Evolutionary conservation across 2,888 invertebrate genomes (phyloP).

Genomic region (Drosophila pegasa): DNA sequence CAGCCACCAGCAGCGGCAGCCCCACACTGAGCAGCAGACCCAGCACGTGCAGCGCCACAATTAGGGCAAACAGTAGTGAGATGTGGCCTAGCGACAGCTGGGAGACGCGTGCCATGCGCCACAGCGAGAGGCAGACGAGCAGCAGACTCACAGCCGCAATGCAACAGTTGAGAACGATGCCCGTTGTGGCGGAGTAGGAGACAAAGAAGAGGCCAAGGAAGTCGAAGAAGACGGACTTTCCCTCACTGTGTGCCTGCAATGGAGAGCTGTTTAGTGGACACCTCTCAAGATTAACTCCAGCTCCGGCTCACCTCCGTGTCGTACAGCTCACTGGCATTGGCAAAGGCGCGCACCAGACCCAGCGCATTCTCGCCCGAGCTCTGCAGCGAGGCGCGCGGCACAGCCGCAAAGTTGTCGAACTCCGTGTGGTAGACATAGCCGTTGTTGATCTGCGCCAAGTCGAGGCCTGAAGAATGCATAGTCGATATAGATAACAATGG

Average conservation of each 20-base stretch:
- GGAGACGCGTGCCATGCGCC: conserved; percentile 73
- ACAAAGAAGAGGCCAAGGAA: conserved; percentile 89
- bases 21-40: conserved; percentile 77
- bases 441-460: conserved; percentile 90
- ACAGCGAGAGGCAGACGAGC: conserved; percentile 70
- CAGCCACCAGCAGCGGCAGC: conserved; percentile 81
- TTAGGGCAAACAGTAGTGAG: conserved; percentile 66
- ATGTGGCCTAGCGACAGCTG: conserved; percentile 65
- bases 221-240: conserved; percentile 89
- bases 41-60: conserved; percentile 74
- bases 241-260: conserved; percentile 82
- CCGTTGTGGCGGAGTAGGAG: conserved; percentile 86
- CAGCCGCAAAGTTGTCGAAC: conserved; percentile 87
- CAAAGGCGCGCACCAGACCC: conserved; percentile 86
- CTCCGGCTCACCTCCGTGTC: conserved; percentile 69
- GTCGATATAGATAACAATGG: fast-evolving
- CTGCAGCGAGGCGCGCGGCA: conserved; percentile 89
- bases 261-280: fast-evolving
- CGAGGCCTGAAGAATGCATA: conserved; percentile 86
- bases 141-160: conserved; percentile 82
- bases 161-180: conserved; percentile 83
- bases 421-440: conserved; percentile 92
- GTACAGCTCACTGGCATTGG: conserved; percentile 83
- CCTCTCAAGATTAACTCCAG: background rate
- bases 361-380: conserved; percentile 90